Percentiles rank a stretch among this genome's conserved stretches.
phyloP scores from a whole-genome alignment of 1,140 invertebrate species.

The Nasonia longicornis region DNA sequence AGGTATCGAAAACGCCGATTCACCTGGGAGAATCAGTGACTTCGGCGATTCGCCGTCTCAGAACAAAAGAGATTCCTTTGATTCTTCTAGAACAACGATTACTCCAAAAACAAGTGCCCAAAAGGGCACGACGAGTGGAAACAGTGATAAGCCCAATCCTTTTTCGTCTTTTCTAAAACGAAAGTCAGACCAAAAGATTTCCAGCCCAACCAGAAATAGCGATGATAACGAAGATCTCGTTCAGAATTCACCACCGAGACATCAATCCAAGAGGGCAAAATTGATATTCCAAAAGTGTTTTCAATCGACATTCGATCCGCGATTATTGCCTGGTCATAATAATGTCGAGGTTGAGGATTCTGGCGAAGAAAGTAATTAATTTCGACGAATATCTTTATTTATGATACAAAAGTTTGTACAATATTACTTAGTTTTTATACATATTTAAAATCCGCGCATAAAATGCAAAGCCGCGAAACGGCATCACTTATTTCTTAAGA shows the following conservation, averaged over 20 bases:
- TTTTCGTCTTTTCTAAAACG: constrained; percentile 52
- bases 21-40: constrained; percentile 32
- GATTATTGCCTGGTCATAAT: constrained; percentile 66
- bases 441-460: no score
- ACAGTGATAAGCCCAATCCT: constrained; percentile 8
- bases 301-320: constrained; percentile 75
- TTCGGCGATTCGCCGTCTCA: not conserved
- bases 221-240: constrained; percentile 61
- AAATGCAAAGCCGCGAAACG: not conserved
- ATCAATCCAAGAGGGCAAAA: constrained; percentile 63
- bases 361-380: constrained; percentile 62
- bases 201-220: not conserved
- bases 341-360: constrained; percentile 73
- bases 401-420: not conserved
- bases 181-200: constrained; percentile 45
- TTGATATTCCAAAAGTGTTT: constrained; percentile 76
- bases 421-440: not conserved
- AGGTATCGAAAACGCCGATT: not conserved
- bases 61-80: not conserved
- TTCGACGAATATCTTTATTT: not conserved
- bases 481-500: not conserved
- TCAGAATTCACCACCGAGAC: constrained; percentile 67
- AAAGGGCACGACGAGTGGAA: not conserved
- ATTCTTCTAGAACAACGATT: not conserved
- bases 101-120: not conserved